These are phyloP conservation scores for Amphiduros pacificus DNA, from an alignment of 2,888 invertebrate genomes.

Conservation along the genomic window DNA sequence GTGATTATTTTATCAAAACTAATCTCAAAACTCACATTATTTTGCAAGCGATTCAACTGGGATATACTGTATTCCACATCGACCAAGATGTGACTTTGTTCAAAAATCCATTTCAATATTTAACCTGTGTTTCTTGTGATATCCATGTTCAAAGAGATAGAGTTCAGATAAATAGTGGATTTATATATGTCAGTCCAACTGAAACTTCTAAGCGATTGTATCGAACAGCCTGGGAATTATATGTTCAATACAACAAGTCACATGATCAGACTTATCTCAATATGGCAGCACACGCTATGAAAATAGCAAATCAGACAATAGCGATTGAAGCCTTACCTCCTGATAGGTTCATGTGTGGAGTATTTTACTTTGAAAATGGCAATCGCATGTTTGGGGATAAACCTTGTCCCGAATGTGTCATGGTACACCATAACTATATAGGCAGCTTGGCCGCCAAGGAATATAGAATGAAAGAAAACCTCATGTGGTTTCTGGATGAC, in stretches of 20 bases:
- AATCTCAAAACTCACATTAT: slow-evolving; percentile 8
- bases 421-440: slow-evolving; percentile 31
- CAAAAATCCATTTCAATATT: slow-evolving; percentile 5
- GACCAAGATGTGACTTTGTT: slow-evolving; percentile 11
- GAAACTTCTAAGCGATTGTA: background rate
- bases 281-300: background rate
- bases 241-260: background rate
- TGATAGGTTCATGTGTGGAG: slow-evolving; percentile 19
- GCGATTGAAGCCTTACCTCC: background rate
- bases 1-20: background rate
- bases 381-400: slow-evolving; percentile 7
- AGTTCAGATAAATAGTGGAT: slow-evolving; percentile 5
- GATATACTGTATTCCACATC: slow-evolving; percentile 1
- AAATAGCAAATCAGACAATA: background rate
- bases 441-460: slow-evolving; percentile 24
- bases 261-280: slow-evolving; percentile 1
- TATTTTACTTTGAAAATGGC: slow-evolving; percentile 21
- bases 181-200: slow-evolving; percentile 7
- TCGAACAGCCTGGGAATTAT: background rate
- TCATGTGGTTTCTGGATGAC: slow-evolving; percentile 23
- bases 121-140: slow-evolving; percentile 1
- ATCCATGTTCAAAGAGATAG: slow-evolving; percentile 3
- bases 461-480: slow-evolving; percentile 25
- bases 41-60: background rate
- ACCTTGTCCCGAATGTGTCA: slow-evolving; percentile 7